Percentiles rank a stretch among this genome's conserved stretches.
phyloP scores from a whole-genome alignment of 2,113 vertebrate species.

The Jacana jacana region DNA sequence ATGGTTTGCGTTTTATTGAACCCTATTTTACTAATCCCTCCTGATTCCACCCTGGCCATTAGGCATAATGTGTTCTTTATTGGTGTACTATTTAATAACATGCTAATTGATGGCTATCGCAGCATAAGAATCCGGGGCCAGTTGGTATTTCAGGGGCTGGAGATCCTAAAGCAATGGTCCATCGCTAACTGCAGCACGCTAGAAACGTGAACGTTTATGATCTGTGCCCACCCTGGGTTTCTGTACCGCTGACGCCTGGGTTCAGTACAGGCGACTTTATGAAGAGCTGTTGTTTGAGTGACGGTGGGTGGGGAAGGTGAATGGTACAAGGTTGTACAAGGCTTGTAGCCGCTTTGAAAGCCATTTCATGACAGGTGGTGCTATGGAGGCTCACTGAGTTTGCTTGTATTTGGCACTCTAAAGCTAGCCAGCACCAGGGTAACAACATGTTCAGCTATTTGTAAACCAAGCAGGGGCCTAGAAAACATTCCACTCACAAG shows the following conservation, averaged over 20 bases:
- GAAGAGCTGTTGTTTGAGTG: conserved; percentile 38
- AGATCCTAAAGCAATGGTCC: conserved; percentile 13
- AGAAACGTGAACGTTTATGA: neutral
- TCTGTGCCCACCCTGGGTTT: neutral
- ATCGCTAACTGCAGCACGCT: neutral
- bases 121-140: neutral
- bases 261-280: neutral
- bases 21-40: conserved; percentile 72
- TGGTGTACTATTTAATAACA: conserved; percentile 61
- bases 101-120: conserved; percentile 53
- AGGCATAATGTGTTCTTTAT: conserved; percentile 70
- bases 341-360: conserved; percentile 39
- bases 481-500: conserved; percentile 84
- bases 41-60: conserved; percentile 53
- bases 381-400: conserved; percentile 78
- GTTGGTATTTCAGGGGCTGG: neutral
- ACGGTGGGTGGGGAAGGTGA: conserved; percentile 45
- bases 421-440: conserved; percentile 82
- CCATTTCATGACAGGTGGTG: conserved; percentile 82
- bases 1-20: conserved; percentile 71
- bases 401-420: conserved; percentile 73
- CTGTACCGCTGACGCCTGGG: neutral
- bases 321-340: conserved; percentile 63
- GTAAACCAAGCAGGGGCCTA: conserved; percentile 88
- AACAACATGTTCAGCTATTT: conserved; percentile 88